phyloP scores from a whole-genome alignment of 2,888 invertebrate genomes.

The Drosophila pseudotalamancana region DNA sequence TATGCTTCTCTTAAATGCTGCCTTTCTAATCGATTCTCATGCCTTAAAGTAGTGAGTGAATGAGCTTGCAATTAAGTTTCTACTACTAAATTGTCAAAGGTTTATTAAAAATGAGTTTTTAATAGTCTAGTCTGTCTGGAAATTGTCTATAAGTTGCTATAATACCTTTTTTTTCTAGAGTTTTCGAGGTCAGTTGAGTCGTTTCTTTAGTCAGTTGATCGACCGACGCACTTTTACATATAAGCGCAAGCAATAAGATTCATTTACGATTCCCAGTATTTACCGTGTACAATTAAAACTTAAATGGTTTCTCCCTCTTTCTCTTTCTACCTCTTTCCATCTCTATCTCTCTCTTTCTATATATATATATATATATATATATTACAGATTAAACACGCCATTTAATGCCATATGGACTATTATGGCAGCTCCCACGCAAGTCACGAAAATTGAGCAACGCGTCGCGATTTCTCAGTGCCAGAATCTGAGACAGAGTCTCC shows the following conservation, averaged over 20 bases:
- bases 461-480: slow-evolving; percentile 58
- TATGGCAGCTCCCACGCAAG: slow-evolving; percentile 72
- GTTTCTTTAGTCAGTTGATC: slow-evolving; percentile 5
- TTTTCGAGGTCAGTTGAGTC: slow-evolving; percentile 30
- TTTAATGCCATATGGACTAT: slow-evolving; percentile 69
- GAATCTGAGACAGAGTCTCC: slow-evolving; percentile 33
- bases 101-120: neutral
- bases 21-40: neutral
- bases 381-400: slow-evolving; percentile 69
- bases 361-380: slow-evolving; percentile 17
- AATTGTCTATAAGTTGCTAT: neutral
- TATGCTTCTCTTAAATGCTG: neutral
- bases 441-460: slow-evolving; percentile 63
- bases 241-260: slow-evolving; percentile 46
- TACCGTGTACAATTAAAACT: slow-evolving; percentile 54
- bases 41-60: too few relatives aligned
- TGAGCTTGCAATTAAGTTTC: too few relatives aligned
- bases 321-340: neutral
- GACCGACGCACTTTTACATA: slow-evolving; percentile 43
- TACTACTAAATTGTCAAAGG: neutral
- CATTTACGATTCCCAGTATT: slow-evolving; percentile 59
- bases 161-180: slow-evolving; percentile 15
- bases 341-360: slow-evolving; percentile 16
- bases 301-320: slow-evolving; percentile 45
- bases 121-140: neutral